Conservation (phyloP, 2,888 invertebrate genomes). For the Rotaria macrura region DNA sequence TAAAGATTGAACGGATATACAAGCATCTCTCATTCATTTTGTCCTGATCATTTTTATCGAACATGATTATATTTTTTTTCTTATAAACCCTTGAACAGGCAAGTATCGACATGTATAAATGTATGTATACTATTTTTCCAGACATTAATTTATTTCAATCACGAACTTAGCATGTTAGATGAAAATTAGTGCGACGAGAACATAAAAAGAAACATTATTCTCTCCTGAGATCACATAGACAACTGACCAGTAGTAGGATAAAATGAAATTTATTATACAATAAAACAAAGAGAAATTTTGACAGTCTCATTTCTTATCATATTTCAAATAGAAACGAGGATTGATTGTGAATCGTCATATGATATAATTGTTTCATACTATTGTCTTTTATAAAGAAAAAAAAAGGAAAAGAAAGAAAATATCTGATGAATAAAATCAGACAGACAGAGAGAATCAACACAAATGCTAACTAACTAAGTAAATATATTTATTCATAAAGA, state of each 20-base stretch:
- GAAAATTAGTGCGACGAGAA: no score
- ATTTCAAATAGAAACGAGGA: not conserved
- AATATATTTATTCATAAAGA: not conserved
- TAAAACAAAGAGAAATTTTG: not conserved
- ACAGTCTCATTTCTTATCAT: not conserved
- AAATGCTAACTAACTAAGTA: not conserved
- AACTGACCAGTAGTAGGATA: no score
- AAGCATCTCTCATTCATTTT: not conserved
- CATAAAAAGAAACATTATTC: no score
- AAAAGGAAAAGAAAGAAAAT: no score
- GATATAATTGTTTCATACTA: slow-evolving; percentile 1
- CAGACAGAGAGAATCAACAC: not conserved
- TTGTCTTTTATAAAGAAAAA: not conserved
- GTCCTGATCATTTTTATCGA: not conserved
- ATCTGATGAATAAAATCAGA: not conserved
- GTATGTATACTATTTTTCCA: no score
- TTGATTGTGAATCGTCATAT: not conserved
- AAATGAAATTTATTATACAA: not conserved
- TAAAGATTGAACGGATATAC: not conserved
- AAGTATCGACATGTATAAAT: no score
- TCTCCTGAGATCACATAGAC: no score
- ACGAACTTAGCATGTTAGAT: no score
- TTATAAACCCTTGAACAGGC: no score
- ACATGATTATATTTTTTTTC: no score
- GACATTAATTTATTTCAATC: no score